Evolutionary conservation across 2,113 vertebrate genomes (phyloP), one percentile per base, ranked within the genome.

Genomic region (Tretioscincus oriximinensis): DNA sequence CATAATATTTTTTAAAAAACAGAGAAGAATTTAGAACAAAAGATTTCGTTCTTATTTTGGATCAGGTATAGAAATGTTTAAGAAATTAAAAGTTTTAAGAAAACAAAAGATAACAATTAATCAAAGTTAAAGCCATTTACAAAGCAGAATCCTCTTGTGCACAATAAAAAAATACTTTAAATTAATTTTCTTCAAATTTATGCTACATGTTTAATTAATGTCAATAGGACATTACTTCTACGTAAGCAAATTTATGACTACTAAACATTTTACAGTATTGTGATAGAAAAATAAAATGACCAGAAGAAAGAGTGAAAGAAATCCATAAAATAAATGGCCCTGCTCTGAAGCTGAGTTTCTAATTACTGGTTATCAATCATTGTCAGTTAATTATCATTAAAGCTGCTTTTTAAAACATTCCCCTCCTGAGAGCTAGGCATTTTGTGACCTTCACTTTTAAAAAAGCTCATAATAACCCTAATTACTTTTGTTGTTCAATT

Each of bases 331-430:
- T 24, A 76, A 88, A 85, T 76, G 31, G 60, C 70, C 73, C 49
- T 84, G 78, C 85, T 90, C 21, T 80, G 26, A 81, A 80, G 76
- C 76, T 77, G 64, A 2, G 84, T 84, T 78, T 66, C 71, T 87
- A 82, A 76, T 60, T 80, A 70, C 61, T 78, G 77, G 51, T 72
- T 84, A 92, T 92, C 89, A 87, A 85, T 92, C 90, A 89, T 64
- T 91, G 92, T 90, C 90, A 83, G 87, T 92, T 92, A 92, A 93
- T 93, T 92, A 92, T 90, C 90, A 90, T 81, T 90, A 89, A 88
- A 83, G 82, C 1, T 82, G 83, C 75, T 87, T 76, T 76, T 76
- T 70, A 85, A 75, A 90, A 88, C 70, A 82, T 73, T 69, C 11
- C 7, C 65, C 89, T 82, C 82, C 41, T 91, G 88, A 84, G 88